A percentile compares a stretch with the other conserved stretches of the same genome.
These are phyloP conservation scores for Saxidomus purpurata DNA, from an alignment of 1,140 invertebrate genomes.

Conservation along the genomic window DNA sequence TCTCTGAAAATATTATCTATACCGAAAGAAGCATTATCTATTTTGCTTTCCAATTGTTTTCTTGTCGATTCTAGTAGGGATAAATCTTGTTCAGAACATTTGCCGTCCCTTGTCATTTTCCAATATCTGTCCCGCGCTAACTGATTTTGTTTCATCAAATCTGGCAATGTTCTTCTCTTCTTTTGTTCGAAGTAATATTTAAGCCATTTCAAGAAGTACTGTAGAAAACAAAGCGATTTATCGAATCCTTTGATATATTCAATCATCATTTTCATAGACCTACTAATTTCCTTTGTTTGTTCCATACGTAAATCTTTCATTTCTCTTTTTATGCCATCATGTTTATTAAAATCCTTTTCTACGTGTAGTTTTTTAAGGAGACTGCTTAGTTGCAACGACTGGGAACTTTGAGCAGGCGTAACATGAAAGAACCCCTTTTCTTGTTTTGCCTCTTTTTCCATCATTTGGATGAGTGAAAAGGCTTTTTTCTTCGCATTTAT, in stretches of 20 bases:
- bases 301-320: background rate
- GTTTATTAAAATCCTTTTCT: background rate
- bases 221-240: background rate
- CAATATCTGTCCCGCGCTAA: background rate
- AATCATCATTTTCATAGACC: background rate
- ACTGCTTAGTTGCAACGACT: background rate
- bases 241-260: background rate
- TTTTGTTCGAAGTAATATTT: background rate
- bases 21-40: background rate
- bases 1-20: conserved; percentile 6
- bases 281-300: background rate
- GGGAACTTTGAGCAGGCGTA: background rate
- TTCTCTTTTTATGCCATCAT: background rate
- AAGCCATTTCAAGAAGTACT: background rate
- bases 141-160: too few relatives aligned
- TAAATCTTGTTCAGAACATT: too few relatives aligned
- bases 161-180: background rate
- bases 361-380: background rate
- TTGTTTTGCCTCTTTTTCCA: too few relatives aligned
- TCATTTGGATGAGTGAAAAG: too few relatives aligned
- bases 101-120: too few relatives aligned
- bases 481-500: too few relatives aligned
- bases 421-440: background rate
- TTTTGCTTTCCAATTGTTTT: background rate
- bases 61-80: too few relatives aligned